Conservation (phyloP, 1,140 invertebrate genomes). For the Matsumurasca onukii region DNA sequence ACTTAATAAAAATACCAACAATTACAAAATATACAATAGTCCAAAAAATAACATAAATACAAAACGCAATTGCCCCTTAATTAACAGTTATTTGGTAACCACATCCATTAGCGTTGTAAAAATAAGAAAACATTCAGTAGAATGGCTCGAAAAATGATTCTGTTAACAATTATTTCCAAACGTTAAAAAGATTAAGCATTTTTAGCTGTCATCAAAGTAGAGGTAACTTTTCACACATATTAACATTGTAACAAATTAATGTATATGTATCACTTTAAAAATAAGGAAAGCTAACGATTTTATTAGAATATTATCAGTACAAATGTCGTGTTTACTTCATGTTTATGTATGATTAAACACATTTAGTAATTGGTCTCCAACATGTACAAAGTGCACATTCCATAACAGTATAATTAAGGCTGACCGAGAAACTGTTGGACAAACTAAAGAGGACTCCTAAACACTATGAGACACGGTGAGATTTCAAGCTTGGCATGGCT, state of each 20-base stretch:
- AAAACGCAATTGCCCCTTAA: neutral
- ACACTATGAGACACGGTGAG: neutral
- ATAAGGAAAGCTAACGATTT: neutral
- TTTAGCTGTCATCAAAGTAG: neutral
- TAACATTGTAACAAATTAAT: slow-evolving; percentile 8
- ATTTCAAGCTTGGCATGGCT: too few relatives aligned
- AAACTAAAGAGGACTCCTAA: neutral
- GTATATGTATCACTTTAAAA: neutral
- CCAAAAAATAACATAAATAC: slow-evolving; percentile 7
- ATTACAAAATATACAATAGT: slow-evolving; percentile 12
- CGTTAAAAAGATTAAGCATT: neutral
- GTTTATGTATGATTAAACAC: slow-evolving; percentile 19
- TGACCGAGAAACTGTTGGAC: neutral
- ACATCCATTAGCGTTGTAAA: slow-evolving; percentile 1
- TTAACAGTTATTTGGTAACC: neutral
- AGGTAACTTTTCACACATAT: neutral
- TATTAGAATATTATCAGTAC: slow-evolving; percentile 18
- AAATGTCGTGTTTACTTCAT: slow-evolving; percentile 16
- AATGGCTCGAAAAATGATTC: neutral
- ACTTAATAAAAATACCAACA: slow-evolving; percentile 1
- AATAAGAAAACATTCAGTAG: neutral
- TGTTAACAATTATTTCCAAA: neutral
- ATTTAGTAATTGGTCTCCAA: slow-evolving; percentile 26
- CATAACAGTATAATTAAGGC: slow-evolving; percentile 23
- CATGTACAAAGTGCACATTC: slow-evolving; percentile 13